A percentile compares a stretch with the other conserved stretches of the same genome.
These are phyloP conservation scores for Thereva nobilitata DNA, from an alignment of 2,888 invertebrate species.

Conservation along the genomic window DNA sequence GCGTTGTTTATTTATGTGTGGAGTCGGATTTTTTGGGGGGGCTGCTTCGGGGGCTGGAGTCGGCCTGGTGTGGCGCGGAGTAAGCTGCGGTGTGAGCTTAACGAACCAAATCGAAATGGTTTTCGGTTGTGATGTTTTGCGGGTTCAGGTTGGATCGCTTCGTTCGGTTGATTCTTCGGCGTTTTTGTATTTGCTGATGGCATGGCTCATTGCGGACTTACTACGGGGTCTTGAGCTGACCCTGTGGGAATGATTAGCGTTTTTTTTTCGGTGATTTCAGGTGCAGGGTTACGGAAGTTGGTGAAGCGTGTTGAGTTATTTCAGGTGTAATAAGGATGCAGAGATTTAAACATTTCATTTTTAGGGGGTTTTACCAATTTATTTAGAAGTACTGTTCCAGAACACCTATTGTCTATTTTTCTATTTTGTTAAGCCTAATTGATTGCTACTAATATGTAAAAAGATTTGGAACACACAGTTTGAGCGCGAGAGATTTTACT, in stretches of 20 bases:
- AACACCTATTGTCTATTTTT: no score
- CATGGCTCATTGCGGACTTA: constrained; percentile 34
- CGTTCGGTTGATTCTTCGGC: constrained; percentile 22
- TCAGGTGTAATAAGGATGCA: no score
- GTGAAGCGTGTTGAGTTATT: no score
- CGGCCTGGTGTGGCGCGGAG: constrained; percentile 14
- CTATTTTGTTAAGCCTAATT: no score
- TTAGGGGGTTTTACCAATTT: no score
- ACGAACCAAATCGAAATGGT: constrained; percentile 37
- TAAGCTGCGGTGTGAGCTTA: constrained; percentile 32
- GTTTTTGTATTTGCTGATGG: constrained; percentile 15
- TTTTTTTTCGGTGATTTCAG: neutral
- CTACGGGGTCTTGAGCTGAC: neutral
- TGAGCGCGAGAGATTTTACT: no score
- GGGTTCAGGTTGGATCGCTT: constrained; percentile 37
- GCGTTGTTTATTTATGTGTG: constrained; percentile 22
- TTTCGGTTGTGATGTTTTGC: constrained; percentile 33
- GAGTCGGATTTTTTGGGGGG: constrained; percentile 9
- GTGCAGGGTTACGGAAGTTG: no score
- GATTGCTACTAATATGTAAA: no score
- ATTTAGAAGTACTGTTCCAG: no score
- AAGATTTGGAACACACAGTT: no score
- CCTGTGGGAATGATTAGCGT: constrained; percentile 20
- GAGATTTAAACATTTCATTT: no score
- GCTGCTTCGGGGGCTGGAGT: neutral